Evolutionary conservation across 2,113 vertebrate genomes (phyloP).

Genomic region (Thinocorus orbignyianus): DNA sequence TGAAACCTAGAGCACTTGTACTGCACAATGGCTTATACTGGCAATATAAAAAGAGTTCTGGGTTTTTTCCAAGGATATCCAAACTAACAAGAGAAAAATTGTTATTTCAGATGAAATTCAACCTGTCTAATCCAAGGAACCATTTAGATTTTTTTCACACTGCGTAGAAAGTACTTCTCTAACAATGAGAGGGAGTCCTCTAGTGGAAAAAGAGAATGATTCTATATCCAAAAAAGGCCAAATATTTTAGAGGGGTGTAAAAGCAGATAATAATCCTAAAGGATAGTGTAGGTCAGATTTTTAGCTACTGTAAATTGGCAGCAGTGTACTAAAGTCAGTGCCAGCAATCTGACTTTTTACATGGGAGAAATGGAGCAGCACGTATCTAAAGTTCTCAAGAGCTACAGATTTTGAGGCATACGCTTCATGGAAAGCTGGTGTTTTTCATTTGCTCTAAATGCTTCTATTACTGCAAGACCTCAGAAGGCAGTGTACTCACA

Average conservation of each 20-base stretch:
- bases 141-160: not conserved
- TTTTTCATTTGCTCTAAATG: not conserved
- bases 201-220: conserved; percentile 39
- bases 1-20: not conserved
- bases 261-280: not conserved
- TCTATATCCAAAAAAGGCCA: not conserved
- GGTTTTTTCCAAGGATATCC: not conserved
- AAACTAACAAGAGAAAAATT: not conserved
- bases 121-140: not conserved
- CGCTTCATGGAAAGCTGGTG: not conserved
- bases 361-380: not conserved
- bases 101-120: not conserved
- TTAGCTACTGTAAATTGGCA: not conserved
- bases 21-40: not conserved
- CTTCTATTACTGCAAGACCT: not conserved
- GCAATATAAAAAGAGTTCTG: not conserved
- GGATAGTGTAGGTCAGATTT: not conserved
- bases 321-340: not conserved
- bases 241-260: not conserved
- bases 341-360: not conserved
- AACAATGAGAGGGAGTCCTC: conserved; percentile 59
- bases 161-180: not conserved
- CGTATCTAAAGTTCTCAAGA: not conserved
- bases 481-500: not conserved
- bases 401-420: not conserved